Conservation (phyloP, 2,113 vertebrate genomes). For the Aythya baeri region DNA sequence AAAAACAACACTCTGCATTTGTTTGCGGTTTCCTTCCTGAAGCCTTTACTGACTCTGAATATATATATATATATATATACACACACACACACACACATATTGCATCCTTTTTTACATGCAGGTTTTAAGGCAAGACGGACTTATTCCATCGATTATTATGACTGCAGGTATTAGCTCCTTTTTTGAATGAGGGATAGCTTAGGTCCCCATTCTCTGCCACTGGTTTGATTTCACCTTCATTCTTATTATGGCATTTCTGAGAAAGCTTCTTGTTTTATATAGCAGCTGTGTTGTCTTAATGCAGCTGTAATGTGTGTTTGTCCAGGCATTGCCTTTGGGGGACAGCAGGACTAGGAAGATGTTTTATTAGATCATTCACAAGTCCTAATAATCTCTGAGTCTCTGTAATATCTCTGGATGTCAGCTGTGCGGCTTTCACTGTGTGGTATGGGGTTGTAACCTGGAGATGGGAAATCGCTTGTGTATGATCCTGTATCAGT, state of each 20-base stretch:
- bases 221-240: background rate
- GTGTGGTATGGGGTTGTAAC: background rate
- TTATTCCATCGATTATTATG: background rate
- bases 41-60: slow-evolving; percentile 1
- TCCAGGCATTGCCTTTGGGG: slow-evolving; percentile 16
- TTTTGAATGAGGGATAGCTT: background rate
- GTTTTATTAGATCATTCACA: slow-evolving; percentile 46
- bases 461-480: background rate
- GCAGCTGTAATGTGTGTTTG: slow-evolving; percentile 27
- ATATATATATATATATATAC: background rate
- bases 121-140: background rate
- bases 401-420: background rate
- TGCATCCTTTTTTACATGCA: background rate
- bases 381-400: background rate
- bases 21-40: slow-evolving; percentile 6
- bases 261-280: background rate
- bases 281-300: slow-evolving; percentile 18
- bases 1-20: background rate
- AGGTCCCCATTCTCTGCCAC: background rate
- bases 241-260: background rate
- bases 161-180: background rate
- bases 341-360: slow-evolving; percentile 11
- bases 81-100: background rate
- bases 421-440: background rate
- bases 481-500: background rate